Evolutionary conservation across 2,797 vertebrate genomes (phyloP).

Genomic region (Malurus splendens): DNA sequence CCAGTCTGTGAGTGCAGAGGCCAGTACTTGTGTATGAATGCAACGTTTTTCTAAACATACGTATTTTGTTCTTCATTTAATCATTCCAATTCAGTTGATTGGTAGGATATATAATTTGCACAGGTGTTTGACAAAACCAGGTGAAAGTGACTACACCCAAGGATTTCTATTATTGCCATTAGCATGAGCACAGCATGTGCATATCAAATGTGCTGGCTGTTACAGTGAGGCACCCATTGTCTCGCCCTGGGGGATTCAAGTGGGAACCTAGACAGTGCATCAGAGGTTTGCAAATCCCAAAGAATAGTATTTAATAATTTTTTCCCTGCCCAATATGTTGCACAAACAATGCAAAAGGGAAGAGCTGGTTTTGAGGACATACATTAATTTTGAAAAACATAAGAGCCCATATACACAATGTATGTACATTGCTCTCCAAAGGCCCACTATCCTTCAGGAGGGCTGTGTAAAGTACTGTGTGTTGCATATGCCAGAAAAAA

Average conservation of each 20-base stretch:
- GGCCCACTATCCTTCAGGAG: not conserved
- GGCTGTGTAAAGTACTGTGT: not conserved
- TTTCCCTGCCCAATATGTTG: not conserved
- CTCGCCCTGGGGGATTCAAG: too few relatives aligned
- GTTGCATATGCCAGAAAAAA: constrained; percentile 7
- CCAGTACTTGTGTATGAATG: too few relatives aligned
- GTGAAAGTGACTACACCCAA: not conserved
- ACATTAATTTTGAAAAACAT: not conserved
- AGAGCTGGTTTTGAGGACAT: not conserved
- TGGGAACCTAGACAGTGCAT: not conserved
- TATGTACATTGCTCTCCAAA: not conserved
- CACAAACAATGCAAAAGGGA: not conserved
- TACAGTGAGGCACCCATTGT: not conserved
- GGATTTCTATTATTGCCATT: not conserved
- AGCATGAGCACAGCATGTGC: not conserved
- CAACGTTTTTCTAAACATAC: not conserved
- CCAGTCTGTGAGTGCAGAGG: not conserved
- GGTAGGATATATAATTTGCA: not conserved
- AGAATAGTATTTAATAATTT: not conserved
- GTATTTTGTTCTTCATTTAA: not conserved
- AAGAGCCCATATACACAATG: not conserved
- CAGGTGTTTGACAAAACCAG: not conserved
- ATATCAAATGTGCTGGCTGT: not conserved
- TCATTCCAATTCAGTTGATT: not conserved
- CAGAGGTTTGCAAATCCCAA: not conserved